These are phyloP conservation scores for Siderastrea siderea DNA, from an alignment of 92 coral and sea anemone genomes.

Conservation along the genomic window DNA sequence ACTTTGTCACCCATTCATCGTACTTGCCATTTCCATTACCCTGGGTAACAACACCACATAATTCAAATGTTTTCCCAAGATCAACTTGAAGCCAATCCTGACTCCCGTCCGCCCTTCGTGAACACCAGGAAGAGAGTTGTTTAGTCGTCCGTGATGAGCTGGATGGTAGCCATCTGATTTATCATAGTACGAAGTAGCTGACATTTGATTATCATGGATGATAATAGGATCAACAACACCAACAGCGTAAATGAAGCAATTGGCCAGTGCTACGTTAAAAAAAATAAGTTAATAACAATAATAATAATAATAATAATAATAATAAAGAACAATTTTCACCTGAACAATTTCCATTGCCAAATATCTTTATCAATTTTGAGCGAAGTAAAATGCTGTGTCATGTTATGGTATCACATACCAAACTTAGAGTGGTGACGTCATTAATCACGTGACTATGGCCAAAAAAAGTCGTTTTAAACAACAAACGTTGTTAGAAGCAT, in stretches of 20 bases:
- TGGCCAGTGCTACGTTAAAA: neutral
- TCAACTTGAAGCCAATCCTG: neutral
- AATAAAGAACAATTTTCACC: too few relatives aligned
- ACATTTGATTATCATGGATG: neutral
- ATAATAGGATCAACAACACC: neutral
- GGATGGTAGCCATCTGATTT: neutral
- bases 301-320: too few relatives aligned
- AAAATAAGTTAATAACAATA: too few relatives aligned
- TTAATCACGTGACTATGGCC: too few relatives aligned
- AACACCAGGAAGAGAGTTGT: slow-evolving; percentile 5
- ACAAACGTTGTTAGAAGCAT: too few relatives aligned
- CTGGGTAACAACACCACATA: slow-evolving; percentile 8
- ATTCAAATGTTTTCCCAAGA: neutral
- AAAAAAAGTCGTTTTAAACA: too few relatives aligned
- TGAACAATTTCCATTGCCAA: too few relatives aligned
- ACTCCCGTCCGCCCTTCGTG: neutral
- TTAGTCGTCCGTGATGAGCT: neutral
- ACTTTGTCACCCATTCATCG: neutral
- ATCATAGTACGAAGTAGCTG: neutral
- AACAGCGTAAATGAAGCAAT: slow-evolving; percentile 5
- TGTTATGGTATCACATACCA: too few relatives aligned
- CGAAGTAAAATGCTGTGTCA: too few relatives aligned
- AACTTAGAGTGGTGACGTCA: too few relatives aligned
- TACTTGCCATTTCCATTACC: neutral
- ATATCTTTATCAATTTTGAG: too few relatives aligned